These are phyloP conservation scores for Tachystola acroxantha DNA, from an alignment of 2,888 invertebrate genomes.

Conservation along the genomic window DNA sequence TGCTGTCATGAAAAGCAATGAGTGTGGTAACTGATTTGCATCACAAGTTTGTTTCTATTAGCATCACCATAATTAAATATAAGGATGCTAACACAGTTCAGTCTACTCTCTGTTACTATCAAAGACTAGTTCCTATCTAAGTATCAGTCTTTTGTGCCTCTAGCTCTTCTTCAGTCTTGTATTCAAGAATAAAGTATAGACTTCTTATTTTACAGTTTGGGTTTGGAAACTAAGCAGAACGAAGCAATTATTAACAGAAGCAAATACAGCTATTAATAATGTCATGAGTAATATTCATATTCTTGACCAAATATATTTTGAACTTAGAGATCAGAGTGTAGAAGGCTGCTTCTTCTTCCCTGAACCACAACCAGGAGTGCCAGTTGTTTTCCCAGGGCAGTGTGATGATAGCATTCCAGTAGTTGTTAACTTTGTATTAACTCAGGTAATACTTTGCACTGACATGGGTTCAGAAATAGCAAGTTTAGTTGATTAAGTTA, in stretches of 20 bases:
- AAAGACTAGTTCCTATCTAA: too few relatives aligned
- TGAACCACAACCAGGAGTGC: slow-evolving; percentile 32
- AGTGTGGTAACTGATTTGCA: too few relatives aligned
- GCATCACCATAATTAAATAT: too few relatives aligned
- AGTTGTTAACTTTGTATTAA: slow-evolving; percentile 34
- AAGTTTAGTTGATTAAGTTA: too few relatives aligned
- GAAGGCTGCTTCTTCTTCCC: slow-evolving; percentile 55
- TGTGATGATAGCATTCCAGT: slow-evolving; percentile 43
- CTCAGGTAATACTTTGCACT: slow-evolving; percentile 21
- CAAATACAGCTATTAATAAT: slow-evolving; percentile 23
- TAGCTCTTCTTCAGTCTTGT: too few relatives aligned
- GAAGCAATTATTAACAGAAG: slow-evolving; percentile 23
- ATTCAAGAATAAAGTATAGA: background rate
- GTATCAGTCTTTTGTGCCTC: too few relatives aligned
- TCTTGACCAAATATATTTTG: slow-evolving; percentile 40
- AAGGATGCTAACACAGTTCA: too few relatives aligned
- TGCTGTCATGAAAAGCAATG: too few relatives aligned
- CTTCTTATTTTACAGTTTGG: slow-evolving; percentile 35
- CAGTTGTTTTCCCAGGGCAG: slow-evolving; percentile 49
- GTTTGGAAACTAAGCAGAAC: slow-evolving; percentile 55
- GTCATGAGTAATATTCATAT: slow-evolving; percentile 29
- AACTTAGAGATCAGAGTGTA: slow-evolving; percentile 30
- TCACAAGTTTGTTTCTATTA: too few relatives aligned
- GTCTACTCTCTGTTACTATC: too few relatives aligned
- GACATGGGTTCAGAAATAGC: slow-evolving; percentile 41